Evolutionary conservation across 2,113 vertebrate species (phyloP), one percentile per base, ranked within the genome.

Genomic region (Propithecus coquereli): DNA sequence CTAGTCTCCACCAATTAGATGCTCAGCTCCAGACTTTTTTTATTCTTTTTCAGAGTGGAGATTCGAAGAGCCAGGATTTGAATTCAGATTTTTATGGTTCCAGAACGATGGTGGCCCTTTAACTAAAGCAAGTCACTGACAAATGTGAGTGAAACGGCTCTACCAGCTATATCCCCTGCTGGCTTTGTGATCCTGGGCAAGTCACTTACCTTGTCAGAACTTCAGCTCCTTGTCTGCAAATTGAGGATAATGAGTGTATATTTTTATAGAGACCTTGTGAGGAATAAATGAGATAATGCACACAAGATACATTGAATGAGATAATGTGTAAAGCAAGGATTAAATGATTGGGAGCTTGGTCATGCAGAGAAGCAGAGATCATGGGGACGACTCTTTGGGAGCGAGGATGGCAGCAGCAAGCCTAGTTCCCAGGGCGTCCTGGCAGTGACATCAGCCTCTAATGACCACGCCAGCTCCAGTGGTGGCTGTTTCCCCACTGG

Each of bases 31-130:
- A 57, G 17, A 34, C 1, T 32, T 20, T 14, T 13, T 14, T 32
- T 52, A 34, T 65, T n/a, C 14, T 30, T 17, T 30, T 7, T 68
- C 5, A 84, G 52, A 80, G 20, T 87, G 20, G 37, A 18, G 59
- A 63, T 93, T 88, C 92, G 74, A 86, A 91, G 13, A 95, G 27
- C 27, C 4, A 94, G 65, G 23, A 87, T 61, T 86, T 94, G n/a
- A 94, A 71, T 40, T 61, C 61, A 45, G 17, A 43, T 63, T 94
- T 96, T 59, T 90, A 20, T 61, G 16, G 45, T 89, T 86, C 30
- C 40, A 68, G 79, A 76, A 66, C 6, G 13, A 43, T 27, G 4
- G 10, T 47, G 9, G 87, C 5, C 34, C 6, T 70, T 66, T 76
- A 30, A 74, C 43, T 76, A n/a, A 90, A 79, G 12, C 10, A 3